Evolutionary conservation across 2,797 vertebrate species (phyloP), one percentile per base, ranked within the genome.

Genomic region (Coreius guichenoti): DNA sequence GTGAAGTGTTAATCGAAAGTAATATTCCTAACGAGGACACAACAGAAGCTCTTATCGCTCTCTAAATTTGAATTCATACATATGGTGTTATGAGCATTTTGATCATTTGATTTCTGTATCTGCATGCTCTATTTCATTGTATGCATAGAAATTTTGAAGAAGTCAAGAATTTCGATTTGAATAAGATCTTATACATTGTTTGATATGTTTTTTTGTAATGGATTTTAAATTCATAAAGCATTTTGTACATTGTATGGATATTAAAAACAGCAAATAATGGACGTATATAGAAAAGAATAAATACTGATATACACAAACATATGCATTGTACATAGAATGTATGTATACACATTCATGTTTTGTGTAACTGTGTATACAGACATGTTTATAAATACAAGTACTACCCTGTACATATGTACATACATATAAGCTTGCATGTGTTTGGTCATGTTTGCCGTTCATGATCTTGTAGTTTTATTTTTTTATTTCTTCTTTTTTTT

Each of bases 171-270:
- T 98, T 98, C 96, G 94, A 97, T 98, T 98, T 98, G 97, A 96
- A 98, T 95, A 96, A 96, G 96, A 96, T 97, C 96, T 98, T 99
- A 97, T 98, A 99, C 97, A 99, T 99, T 97, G 97, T 99, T 99
- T 98, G 96, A 99, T 99, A 99, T 97, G 96, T 98, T 98, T 98
- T 93, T 95, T 96, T 99, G 96, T 98, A 99, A 98, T 97, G 96
- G 95, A 97, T 99, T 99, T 99, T 99, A 98, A 99, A 99, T 98
- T 99, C 98, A 99, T 98, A 96, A 98, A 97, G 97, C 97, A 98
- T 98, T 99, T 99, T 99, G 98, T 99, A 99, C 97, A 99, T 99
- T 99, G 94, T 96, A 96, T 95, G 94, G 95, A 96, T 95, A 96
- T 95, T 93, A 95, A 94, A 95, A 94, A 94, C 93, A 95, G 95